Base-by-base conservation (phyloP, 2,888 invertebrate genomes). In the Cephus spinipes region DNA sequence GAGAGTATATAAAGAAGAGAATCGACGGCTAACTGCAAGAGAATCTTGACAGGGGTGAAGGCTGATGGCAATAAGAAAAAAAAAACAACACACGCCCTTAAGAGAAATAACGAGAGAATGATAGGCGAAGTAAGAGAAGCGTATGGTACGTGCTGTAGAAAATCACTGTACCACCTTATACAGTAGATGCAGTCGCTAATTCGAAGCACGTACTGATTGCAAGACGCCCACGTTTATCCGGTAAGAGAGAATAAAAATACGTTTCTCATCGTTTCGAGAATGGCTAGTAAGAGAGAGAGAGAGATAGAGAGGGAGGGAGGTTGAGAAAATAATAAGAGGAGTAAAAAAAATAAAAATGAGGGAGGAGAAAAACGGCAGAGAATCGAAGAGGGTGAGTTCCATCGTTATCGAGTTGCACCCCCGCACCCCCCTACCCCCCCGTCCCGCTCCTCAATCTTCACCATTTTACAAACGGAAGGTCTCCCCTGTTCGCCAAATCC, bases 381-480 rank as follows among this genome's bases (percentile, higher is more conserved):
- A 40, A 40, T 32, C 73, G 73, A 73, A 73, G 32, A 31, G 73
- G n/a, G 73, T 30, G 85, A 84, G 82, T 85, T 82, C 81, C 84
- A 84, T 85, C 87, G 87, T 87, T 88, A 88, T 88, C 87, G 86
- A 84, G 84, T 86, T 86, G 84, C 84, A 84, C 80, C 79, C 85
- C 83, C 83, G 81, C 85, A 81, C 15, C 4, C 11, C 15, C n/a
- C 35, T 0, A 3, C 11, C 35, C 11, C 3, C 35, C 11, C 35
- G 12, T 68, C 68, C 11, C 68, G n/a, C 79, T 82, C 80, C 81
- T 35, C 35, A 35, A 36, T 36, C 84, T 77, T 81, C 15, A 69
- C 34, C 32, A 15, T 71, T 15, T 34, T 11, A 40, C 40, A 40
- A 40, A 40, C 40, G 40, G 15, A 40, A 15, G 12, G 30, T 15